phyloP scores from a whole-genome alignment of 2,113 vertebrate genomes.

The Datnioides undecimradiatus region DNA sequence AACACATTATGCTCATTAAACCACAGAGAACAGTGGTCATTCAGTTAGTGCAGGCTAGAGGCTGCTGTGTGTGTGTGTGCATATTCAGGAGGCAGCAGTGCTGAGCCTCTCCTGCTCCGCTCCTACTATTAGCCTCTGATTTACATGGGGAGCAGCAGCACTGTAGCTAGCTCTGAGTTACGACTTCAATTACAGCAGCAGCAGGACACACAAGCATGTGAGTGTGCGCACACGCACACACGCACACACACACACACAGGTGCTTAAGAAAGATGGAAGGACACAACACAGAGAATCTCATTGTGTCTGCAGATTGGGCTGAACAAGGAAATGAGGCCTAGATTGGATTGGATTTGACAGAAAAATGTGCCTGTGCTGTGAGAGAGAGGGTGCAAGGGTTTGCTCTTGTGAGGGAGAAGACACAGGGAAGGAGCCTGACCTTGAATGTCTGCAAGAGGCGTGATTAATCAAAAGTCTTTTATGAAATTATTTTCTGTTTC shows the following conservation, averaged over 20 bases:
- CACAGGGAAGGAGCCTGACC: conserved; percentile 67
- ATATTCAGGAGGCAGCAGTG: conserved; percentile 39
- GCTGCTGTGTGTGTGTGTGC: conserved; percentile 23
- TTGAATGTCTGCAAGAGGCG: conserved; percentile 71
- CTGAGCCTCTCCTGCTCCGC: conserved; percentile 43
- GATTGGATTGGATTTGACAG: conserved; percentile 70
- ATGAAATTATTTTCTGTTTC: conserved; percentile 81
- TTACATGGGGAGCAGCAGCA: conserved; percentile 73
- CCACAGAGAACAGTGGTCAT: conserved; percentile 51
- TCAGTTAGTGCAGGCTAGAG: conserved; percentile 43
- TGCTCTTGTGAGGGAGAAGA: conserved; percentile 30
- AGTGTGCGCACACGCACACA: background rate
- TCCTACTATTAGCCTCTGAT: conserved; percentile 71
- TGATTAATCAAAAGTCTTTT: conserved; percentile 81
- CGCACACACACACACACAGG: conserved; percentile 25
- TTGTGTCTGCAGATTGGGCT: conserved; percentile 63
- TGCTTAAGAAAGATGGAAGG: conserved; percentile 63
- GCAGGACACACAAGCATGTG: conserved; percentile 43
- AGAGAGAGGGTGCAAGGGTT: conserved; percentile 10
- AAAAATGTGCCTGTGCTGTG: conserved; percentile 42
- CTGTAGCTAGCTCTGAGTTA: conserved; percentile 73
- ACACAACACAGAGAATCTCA: conserved; percentile 62
- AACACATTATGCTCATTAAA: conserved; percentile 70
- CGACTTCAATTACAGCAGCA: conserved; percentile 79
- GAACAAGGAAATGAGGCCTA: conserved; percentile 63